phyloP scores from a whole-genome alignment of 2,888 invertebrate species.

The Lasioglossum malachurum region DNA sequence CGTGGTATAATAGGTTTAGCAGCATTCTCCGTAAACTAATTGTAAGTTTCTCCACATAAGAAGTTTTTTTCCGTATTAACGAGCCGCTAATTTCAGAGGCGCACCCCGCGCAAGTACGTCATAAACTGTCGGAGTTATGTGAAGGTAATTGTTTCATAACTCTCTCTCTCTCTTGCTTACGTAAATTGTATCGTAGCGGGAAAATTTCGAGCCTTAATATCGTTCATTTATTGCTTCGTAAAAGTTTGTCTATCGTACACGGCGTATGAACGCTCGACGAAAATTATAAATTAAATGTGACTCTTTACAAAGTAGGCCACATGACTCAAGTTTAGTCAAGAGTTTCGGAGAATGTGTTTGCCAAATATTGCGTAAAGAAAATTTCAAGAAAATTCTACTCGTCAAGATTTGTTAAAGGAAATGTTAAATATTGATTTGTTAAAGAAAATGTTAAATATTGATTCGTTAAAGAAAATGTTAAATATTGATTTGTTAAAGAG shows the following conservation, averaged over 20 bases:
- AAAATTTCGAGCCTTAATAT: not conserved
- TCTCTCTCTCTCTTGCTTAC: not conserved
- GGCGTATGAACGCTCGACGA: too few relatives aligned
- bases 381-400: too few relatives aligned
- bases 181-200: not conserved
- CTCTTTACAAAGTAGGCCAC: too few relatives aligned
- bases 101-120: not conserved
- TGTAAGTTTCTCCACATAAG: not conserved
- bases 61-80: constrained; percentile 1
- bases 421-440: too few relatives aligned
- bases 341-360: too few relatives aligned
- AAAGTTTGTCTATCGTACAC: not conserved
- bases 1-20: not conserved
- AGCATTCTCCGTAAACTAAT: not conserved
- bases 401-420: too few relatives aligned
- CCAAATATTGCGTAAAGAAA: too few relatives aligned
- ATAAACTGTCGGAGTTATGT: not conserved
- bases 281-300: too few relatives aligned
- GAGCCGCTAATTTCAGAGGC: not conserved
- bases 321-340: too few relatives aligned
- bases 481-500: too few relatives aligned
- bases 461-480: too few relatives aligned
- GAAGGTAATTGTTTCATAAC: not conserved
- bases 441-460: too few relatives aligned
- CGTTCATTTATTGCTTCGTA: not conserved